phyloP scores from a whole-genome alignment of 2,888 invertebrate genomes.

The Bombylius discolor region DNA sequence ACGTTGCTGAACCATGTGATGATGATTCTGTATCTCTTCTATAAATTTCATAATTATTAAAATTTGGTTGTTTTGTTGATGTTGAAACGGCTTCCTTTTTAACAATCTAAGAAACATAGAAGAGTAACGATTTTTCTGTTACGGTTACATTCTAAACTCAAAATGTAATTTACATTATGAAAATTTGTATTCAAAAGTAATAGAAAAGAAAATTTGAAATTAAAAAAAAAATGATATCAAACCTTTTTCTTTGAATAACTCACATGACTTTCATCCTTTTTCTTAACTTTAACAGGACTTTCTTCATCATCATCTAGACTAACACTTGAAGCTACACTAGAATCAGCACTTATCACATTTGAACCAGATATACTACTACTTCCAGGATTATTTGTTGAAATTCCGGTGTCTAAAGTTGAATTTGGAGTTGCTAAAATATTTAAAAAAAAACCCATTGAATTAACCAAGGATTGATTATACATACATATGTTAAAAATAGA shows the following conservation, averaged over 20 bases:
- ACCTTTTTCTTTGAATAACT: conserved; percentile 7
- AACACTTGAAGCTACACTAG: conserved; percentile 37
- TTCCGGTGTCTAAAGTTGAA: conserved; percentile 35
- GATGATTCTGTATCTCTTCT: conserved; percentile 14
- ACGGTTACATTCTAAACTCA: too few species aligned
- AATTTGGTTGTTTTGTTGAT: conserved; percentile 32
- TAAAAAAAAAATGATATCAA: background rate
- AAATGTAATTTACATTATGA: too few species aligned
- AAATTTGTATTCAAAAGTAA: background rate
- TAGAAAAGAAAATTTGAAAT: too few species aligned
- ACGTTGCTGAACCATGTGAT: conserved; percentile 2
- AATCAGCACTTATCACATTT: conserved; percentile 41
- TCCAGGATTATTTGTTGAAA: conserved; percentile 51
- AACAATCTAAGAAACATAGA: conserved; percentile 22
- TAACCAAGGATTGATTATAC: background rate
- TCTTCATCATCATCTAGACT: conserved; percentile 36
- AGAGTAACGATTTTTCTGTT: background rate
- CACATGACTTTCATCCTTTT: conserved; percentile 34
- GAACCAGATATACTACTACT: conserved; percentile 50
- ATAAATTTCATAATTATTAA: conserved; percentile 27
- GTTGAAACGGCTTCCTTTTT: conserved; percentile 36
- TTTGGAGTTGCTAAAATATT: conserved; percentile 31
- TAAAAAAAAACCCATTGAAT: background rate
- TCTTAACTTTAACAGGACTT: conserved; percentile 33
- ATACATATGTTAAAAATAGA: background rate